phyloP scores from a whole-genome alignment of 2,113 vertebrate species.

The Vidua macroura region DNA sequence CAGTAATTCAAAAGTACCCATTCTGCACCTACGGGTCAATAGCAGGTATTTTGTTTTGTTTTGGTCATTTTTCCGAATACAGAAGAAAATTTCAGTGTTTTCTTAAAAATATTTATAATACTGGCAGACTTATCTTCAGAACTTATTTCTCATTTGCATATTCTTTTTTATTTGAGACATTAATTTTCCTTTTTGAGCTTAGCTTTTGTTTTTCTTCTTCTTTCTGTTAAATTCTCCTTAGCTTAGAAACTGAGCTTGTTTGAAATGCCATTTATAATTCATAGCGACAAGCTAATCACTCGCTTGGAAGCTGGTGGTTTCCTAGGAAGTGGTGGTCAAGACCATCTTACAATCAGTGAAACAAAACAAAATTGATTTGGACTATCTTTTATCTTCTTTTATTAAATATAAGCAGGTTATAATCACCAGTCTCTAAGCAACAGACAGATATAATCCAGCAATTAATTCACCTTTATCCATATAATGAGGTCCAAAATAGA shows the following conservation, averaged over 20 bases:
- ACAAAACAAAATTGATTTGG: neutral
- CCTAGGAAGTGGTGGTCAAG: neutral
- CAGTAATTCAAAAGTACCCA: neutral
- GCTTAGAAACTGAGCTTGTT: neutral
- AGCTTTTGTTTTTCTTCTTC: neutral
- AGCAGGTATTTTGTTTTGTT: accelerated
- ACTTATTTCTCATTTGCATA: neutral
- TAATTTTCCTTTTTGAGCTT: neutral
- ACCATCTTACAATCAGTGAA: neutral
- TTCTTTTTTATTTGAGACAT: neutral
- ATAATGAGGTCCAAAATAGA: slow-evolving; percentile 49
- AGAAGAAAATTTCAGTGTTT: neutral
- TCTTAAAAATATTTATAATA: neutral
- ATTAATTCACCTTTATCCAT: slow-evolving; percentile 48
- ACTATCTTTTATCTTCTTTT: slow-evolving; percentile 32
- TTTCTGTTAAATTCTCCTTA: neutral
- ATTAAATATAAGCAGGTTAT: slow-evolving; percentile 33
- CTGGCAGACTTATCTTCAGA: neutral
- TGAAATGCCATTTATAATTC: neutral
- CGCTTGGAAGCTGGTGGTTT: neutral
- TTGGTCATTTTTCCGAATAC: neutral
- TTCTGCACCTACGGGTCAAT: neutral
- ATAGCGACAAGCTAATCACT: neutral
- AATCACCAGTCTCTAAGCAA: slow-evolving; percentile 32
- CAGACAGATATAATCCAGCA: slow-evolving; percentile 37